Base-by-base conservation (phyloP, 2,888 invertebrate species). In the Boloria selene region DNA sequence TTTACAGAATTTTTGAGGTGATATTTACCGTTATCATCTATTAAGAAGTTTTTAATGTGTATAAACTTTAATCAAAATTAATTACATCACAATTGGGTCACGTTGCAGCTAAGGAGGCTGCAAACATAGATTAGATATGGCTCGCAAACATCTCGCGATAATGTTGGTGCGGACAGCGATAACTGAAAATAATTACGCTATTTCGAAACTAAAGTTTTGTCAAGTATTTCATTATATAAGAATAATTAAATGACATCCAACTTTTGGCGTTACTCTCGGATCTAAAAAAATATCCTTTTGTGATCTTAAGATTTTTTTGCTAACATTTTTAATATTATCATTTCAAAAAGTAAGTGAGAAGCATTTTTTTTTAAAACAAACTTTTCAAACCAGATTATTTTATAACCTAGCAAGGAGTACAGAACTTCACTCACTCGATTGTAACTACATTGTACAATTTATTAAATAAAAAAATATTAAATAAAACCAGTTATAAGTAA, bases 51-150 rank as follows among this genome's bases (percentile, higher is more conserved):
- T 31, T 50, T 42, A 63, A 63, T 56, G 42, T 62, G 62, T 45
- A 50, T 56, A 49, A 47, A 59, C 31, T 59, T 59, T 59, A 59
- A 59, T 59, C 58, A 68, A 63, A 66, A 66, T 61, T 76, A 81
- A 77, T 76, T 77, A 72, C 73, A 71, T 67, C 73, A 72, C 78
- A 88, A 87, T 83, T 88, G 74, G 88, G 89, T 86, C 88, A 85
- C 73, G 73, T 70, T 73, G 73, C 71, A 79, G 63, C 63, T 73
- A 76, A 84, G 83, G 87, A 89, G 88, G 89, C 88, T 87, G 88
- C 80, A 86, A 85, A 87, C 83, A 87, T 64, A 79, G 88, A 90
- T 90, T 81, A 90, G 89, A 89, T 89, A 89, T 73, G 70, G 58
- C 75, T 70, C 72, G 79, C 87, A 88, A 87, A 88, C 88, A 87